Percentiles rank a stretch among this genome's conserved stretches.
phyloP scores from a whole-genome alignment of 2,113 vertebrate genomes.

The Dermatemys mawii region DNA sequence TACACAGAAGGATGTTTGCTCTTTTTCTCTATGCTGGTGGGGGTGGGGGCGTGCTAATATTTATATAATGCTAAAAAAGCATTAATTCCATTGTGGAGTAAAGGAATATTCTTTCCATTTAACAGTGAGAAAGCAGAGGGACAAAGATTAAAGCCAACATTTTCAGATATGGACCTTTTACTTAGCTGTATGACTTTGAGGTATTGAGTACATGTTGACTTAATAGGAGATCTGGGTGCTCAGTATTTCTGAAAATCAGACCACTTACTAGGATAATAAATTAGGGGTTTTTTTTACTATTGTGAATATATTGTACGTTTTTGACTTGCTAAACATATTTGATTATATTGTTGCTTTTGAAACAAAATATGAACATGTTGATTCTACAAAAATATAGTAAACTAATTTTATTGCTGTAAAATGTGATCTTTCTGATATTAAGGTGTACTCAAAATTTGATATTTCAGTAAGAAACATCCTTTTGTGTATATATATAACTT shows the following conservation, averaged over 20 bases:
- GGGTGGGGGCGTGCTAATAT: not conserved
- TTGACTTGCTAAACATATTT: not conserved
- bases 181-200: not conserved
- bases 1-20: not conserved
- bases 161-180: not conserved
- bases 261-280: not conserved
- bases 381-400: not conserved
- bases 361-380: not conserved
- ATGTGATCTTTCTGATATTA: not conserved
- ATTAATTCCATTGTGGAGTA: not conserved
- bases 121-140: not conserved
- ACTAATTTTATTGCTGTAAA: not conserved
- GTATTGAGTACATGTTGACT: not conserved
- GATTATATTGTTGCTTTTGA: not conserved
- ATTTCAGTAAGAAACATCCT: not conserved
- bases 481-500: not conserved
- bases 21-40: not conserved
- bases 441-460: not conserved
- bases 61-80: not conserved
- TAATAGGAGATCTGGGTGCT: not conserved
- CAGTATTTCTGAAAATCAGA: not conserved
- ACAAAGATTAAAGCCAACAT: not conserved
- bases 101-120: not conserved
- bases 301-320: not conserved
- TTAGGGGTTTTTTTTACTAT: not conserved